Evolutionary conservation across 2,888 invertebrate species (phyloP), one percentile per base, ranked within the genome.

Genomic region (Drosophila helvetica): DNA sequence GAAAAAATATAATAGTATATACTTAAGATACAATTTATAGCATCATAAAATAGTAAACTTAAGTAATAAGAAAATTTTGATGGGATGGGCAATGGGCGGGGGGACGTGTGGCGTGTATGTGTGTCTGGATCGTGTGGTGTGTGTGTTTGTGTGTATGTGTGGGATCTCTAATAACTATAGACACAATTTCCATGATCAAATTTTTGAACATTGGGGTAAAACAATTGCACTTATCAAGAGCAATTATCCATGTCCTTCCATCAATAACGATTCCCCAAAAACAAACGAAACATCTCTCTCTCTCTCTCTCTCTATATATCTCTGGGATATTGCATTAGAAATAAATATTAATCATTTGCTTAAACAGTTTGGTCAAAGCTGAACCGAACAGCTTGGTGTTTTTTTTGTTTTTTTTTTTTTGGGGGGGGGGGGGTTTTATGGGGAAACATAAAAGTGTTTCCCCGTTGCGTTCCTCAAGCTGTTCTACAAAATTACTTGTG

Each of bases 161-260:
- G 38, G 38, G 38, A 7, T 38, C n/a, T n/a, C 38, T 38, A 38
- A 38, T 38, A 38, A 38, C 38, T 38, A 38, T 38, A 38, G 38
- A 38, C 38, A 38, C 38, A 38, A n/a, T 38, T 38, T 38, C 15
- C 38, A 38, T 38, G 15, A n/a, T n/a, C n/a, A 38, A 38, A 38
- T 38, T 38, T 15, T 38, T 38, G n/a, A 38, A 38, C 38, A 38
- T 38, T 5, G 38, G 38, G 15, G 38, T 38, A 38, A 38, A 38
- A 38, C 38, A n/a, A 38, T 38, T 38, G 38, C 38, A 38, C 38
- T 38, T 38, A n/a, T 38, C 38, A 38, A 38, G 38, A 38, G 38
- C 38, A 38, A 38, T 38, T n/a, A 38, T 38, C 38, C 7, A 38
- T 38, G 7, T 38, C 38, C 38, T 15, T 38, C 38, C 38, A 38